Evolutionary conservation across 2,113 vertebrate species (phyloP).

Genomic region (Lamprologus sp.): DNA sequence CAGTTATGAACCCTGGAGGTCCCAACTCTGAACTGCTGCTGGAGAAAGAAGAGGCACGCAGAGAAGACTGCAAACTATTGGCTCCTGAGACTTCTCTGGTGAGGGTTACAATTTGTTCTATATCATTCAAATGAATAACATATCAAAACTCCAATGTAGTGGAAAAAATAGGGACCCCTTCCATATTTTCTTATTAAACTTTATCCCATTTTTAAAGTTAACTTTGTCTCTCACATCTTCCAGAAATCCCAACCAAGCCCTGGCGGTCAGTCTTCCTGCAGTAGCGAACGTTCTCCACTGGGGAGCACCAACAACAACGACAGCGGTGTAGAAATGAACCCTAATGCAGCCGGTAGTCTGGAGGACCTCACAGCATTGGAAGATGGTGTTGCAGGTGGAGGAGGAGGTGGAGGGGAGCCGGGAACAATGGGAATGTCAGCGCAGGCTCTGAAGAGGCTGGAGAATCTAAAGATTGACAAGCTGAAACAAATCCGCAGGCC

Average conservation of each 20-base stretch:
- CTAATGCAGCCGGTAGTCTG: conserved; percentile 85
- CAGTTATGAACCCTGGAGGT: conserved; percentile 54
- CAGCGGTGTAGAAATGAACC: conserved; percentile 95
- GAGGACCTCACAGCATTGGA: conserved; percentile 91
- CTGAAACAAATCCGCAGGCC: conserved; percentile 84
- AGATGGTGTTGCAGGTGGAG: conserved; percentile 71
- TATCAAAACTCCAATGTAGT: not conserved
- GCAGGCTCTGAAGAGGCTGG: conserved; percentile 84
- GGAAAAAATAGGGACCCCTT: not conserved
- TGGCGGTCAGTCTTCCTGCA: conserved; percentile 91
- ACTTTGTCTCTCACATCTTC: not conserved
- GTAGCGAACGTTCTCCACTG: conserved; percentile 91
- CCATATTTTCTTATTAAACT: not conserved
- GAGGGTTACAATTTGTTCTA: conserved; percentile 18
- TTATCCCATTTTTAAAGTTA: not conserved
- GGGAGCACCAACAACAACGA: conserved; percentile 95
- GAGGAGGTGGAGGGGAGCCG: conserved; percentile 57
- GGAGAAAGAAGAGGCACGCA: conserved; percentile 79
- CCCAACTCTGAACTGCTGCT: conserved; percentile 75
- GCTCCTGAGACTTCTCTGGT: conserved; percentile 83
- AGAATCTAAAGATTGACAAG: conserved; percentile 93
- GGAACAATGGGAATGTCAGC: conserved; percentile 77
- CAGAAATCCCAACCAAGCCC: conserved; percentile 94
- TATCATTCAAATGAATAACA: not conserved
- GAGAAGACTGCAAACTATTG: conserved; percentile 83